Conservation (phyloP, 1,140 invertebrate species). For the Listronotus bonariensis region DNA sequence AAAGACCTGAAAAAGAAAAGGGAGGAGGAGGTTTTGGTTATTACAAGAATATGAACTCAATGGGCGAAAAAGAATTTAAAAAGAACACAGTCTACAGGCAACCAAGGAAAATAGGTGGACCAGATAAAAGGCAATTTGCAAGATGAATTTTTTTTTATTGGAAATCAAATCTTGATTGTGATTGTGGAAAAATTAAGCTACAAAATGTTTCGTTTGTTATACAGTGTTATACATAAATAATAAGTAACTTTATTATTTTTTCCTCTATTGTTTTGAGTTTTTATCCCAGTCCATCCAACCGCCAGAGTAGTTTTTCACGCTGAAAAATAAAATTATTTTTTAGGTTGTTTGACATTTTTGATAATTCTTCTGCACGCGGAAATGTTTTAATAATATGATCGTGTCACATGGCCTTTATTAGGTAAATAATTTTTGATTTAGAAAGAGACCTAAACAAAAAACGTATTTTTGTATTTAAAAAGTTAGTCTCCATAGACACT, state of each 20-base stretch:
- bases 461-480: no score
- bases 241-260: not conserved
- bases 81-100: slow-evolving; percentile 68
- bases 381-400: no score
- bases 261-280: not conserved
- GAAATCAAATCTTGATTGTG: not conserved
- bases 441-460: no score
- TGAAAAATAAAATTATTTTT: slow-evolving; percentile 9
- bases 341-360: no score
- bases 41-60: slow-evolving; percentile 70
- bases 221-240: no score
- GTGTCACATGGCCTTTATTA: no score
- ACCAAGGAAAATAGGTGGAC: slow-evolving; percentile 52
- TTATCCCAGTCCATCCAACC: slow-evolving; percentile 13
- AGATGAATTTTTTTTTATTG: slow-evolving; percentile 55
- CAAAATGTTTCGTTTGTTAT: no score
- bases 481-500: no score
- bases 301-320: slow-evolving; percentile 16
- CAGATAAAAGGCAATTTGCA: slow-evolving; percentile 59
- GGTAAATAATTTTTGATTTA: no score
- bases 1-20: slow-evolving; percentile 64
- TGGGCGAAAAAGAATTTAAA: slow-evolving; percentile 57
- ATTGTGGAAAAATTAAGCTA: not conserved
- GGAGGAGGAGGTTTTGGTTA: slow-evolving; percentile 80
- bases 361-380: no score